phyloP scores from a whole-genome alignment of 2,113 vertebrate genomes.

The human (Homo sapiens) region DNA sequence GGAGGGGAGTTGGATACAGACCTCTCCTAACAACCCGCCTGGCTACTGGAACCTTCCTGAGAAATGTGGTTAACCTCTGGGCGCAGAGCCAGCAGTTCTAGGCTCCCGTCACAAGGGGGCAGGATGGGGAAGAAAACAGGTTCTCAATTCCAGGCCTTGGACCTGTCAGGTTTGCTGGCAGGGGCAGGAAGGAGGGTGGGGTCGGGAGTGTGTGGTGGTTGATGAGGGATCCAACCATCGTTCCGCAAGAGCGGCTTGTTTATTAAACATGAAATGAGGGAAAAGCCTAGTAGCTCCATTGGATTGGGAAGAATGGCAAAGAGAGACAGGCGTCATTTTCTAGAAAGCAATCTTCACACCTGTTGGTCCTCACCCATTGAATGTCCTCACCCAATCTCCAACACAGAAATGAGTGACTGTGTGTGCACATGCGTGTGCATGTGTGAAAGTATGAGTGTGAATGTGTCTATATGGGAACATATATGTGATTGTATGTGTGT shows the following conservation, averaged over 20 bases:
- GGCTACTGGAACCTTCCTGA: not conserved
- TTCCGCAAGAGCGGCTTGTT: not conserved
- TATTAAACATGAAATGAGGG: not conserved
- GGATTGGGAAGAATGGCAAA: not conserved
- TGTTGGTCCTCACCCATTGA: not conserved
- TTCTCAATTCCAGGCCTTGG: not conserved
- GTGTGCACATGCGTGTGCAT: not conserved
- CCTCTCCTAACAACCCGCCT: not conserved
- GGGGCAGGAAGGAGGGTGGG: not conserved
- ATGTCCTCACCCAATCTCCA: not conserved
- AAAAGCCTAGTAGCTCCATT: not conserved
- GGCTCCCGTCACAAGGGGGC: constrained; percentile 57
- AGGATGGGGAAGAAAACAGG: not conserved
- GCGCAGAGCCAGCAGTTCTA: not conserved
- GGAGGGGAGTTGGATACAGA: too few species aligned
- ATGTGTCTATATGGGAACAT: not conserved
- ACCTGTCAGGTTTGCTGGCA: too few species aligned
- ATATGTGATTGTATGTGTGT: not conserved
- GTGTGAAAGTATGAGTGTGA: too few species aligned
- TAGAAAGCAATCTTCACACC: not conserved
- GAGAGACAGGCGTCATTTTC: not conserved
- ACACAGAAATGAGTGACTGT: not conserved
- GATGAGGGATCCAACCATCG: not conserved
- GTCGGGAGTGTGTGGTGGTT: not conserved
- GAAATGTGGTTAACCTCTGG: not conserved